Percentiles rank a stretch among this genome's conserved stretches.
These are phyloP conservation scores for Sterrhoptilus dennistouni DNA, from an alignment of 2,113 vertebrate genomes.

Conservation along the genomic window DNA sequence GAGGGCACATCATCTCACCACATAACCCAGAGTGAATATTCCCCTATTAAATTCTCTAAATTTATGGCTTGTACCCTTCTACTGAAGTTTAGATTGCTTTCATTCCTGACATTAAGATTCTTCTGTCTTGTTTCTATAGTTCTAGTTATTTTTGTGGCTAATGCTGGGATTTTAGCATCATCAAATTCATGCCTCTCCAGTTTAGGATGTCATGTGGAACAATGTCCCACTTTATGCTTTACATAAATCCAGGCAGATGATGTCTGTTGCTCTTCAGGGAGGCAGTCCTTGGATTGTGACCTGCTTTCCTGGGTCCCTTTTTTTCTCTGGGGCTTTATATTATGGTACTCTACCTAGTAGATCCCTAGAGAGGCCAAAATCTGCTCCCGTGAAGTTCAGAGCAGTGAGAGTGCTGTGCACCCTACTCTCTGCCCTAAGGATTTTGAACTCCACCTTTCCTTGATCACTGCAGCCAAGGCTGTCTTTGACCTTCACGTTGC, in stretches of 20 bases:
- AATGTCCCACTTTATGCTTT: background rate
- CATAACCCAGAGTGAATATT: background rate
- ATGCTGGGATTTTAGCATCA: background rate
- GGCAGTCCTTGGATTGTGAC: background rate
- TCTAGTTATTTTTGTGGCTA: background rate
- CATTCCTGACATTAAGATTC: background rate
- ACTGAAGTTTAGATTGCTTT: background rate
- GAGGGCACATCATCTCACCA: background rate
- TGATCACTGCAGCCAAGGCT: background rate
- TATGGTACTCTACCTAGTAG: accelerated
- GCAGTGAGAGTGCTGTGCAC: background rate
- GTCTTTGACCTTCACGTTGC: background rate
- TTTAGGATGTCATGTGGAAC: background rate
- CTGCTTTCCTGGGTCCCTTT: background rate
- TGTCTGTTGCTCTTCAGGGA: background rate
- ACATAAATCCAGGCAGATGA: background rate
- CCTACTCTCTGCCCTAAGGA: background rate
- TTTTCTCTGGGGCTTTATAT: background rate
- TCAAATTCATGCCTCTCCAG: background rate
- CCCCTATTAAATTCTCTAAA: background rate
- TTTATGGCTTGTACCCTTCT: background rate
- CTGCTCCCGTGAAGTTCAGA: background rate
- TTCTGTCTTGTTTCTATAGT: background rate
- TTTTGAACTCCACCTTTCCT: background rate
- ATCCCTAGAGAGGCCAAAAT: background rate